Conservation (phyloP, 1,140 invertebrate genomes). For the Panagrolaimus sp. region DNA sequence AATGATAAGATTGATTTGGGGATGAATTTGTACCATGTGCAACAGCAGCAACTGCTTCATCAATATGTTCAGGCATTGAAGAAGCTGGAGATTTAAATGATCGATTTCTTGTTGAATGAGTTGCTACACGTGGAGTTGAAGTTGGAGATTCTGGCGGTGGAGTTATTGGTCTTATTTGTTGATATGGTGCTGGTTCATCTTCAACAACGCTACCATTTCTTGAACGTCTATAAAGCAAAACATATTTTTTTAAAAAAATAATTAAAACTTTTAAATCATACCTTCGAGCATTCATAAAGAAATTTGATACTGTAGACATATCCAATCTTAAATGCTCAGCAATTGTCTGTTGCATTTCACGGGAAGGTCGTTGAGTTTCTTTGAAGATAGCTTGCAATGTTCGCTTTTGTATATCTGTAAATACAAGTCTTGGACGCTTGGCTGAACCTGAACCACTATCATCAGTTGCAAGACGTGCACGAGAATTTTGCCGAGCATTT, state of each 20-base stretch:
- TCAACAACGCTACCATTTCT: conserved; percentile 29
- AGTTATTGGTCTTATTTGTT: conserved; percentile 27
- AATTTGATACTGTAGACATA: conserved; percentile 96
- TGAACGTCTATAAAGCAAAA: too few species aligned
- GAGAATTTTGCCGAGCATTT: conserved; percentile 45
- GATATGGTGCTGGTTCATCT: conserved; percentile 42
- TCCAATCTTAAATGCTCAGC: conserved; percentile 91
- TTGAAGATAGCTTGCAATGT: conserved; percentile 72
- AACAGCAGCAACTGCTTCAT: not conserved
- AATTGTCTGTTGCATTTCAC: conserved; percentile 99
- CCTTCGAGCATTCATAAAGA: conserved; percentile 99
- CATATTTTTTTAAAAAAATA: too few species aligned
- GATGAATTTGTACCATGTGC: not conserved
- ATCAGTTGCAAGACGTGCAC: conserved; percentile 20
- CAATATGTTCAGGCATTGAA: conserved; percentile 3
- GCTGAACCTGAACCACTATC: conserved; percentile 24
- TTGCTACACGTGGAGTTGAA: not conserved
- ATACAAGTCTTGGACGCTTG: conserved; percentile 98
- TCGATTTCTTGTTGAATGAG: not conserved
- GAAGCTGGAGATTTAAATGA: not conserved
- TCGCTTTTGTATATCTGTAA: conserved; percentile 98
- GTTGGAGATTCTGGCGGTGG: conserved; percentile 8
- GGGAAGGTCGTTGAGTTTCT: conserved; percentile 98
- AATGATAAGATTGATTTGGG: too few species aligned
- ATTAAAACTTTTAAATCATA: too few species aligned